These are phyloP conservation scores for Heliconius congener DNA, from an alignment of 1,140 invertebrate genomes.

Conservation along the genomic window DNA sequence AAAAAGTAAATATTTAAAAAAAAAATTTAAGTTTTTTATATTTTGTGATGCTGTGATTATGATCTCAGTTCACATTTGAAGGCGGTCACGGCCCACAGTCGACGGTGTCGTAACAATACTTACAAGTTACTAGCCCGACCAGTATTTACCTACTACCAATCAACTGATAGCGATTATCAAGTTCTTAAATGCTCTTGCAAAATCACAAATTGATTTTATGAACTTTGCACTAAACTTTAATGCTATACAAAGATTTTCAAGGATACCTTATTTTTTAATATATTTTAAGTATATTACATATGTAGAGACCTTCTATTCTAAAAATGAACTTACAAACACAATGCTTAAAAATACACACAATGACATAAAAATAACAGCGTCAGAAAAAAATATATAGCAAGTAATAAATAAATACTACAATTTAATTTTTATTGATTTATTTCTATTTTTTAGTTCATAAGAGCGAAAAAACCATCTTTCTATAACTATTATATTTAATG, in stretches of 20 bases:
- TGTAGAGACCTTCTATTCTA: no score
- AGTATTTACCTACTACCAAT: not conserved
- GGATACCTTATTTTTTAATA: not conserved
- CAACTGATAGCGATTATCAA: slow-evolving; percentile 5
- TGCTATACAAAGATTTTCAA: not conserved
- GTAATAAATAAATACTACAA: no score
- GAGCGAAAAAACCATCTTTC: no score
- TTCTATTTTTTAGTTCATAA: no score
- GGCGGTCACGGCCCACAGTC: slow-evolving; percentile 2
- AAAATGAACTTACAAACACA: no score
- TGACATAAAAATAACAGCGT: no score
- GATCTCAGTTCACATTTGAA: slow-evolving; percentile 3
- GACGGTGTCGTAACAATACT: not conserved
- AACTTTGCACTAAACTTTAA: not conserved
- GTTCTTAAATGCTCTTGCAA: slow-evolving; percentile 16
- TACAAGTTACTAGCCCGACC: not conserved
- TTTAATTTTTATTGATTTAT: no score
- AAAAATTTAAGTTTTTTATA: not conserved
- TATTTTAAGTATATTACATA: no score
- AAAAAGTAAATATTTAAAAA: not conserved
- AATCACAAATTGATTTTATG: slow-evolving; percentile 2
- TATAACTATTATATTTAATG: no score
- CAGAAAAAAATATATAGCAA: no score
- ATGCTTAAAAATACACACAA: no score
- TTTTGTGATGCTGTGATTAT: not conserved